A percentile compares a stretch with the other conserved stretches of the same genome.
phyloP scores from a whole-genome alignment of 2,797 vertebrate species.

The Liasis olivaceus region DNA sequence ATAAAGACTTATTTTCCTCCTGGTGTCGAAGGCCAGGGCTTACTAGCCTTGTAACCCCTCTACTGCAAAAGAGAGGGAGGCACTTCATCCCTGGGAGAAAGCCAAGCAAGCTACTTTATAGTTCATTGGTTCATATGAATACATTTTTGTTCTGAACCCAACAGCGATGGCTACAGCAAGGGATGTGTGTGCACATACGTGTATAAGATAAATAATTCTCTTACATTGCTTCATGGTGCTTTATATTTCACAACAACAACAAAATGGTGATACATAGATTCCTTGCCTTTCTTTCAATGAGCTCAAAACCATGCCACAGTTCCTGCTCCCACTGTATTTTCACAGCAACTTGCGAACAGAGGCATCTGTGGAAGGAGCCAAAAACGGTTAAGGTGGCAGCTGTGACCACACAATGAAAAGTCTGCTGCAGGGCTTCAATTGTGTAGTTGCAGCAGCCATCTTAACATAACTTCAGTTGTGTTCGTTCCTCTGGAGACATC shows the following conservation, averaged over 20 bases:
- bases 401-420: not conserved
- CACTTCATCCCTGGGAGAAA: too few relatives aligned
- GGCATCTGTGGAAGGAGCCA: not conserved
- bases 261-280: not conserved
- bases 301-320: not conserved
- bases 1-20: too few relatives aligned
- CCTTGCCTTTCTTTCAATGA: not conserved
- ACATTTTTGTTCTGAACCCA: too few relatives aligned
- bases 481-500: not conserved
- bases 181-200: too few relatives aligned
- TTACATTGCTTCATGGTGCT: too few relatives aligned
- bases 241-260: not conserved
- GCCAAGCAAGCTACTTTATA: too few relatives aligned
- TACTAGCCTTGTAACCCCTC: too few relatives aligned
- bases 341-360: not conserved
- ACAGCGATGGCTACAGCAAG: too few relatives aligned
- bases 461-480: not conserved
- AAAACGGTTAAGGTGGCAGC: not conserved
- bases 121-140: too few relatives aligned
- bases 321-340: not conserved
- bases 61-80: too few relatives aligned
- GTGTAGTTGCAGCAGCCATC: not conserved
- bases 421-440: not conserved
- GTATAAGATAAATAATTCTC: too few relatives aligned
- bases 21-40: too few relatives aligned